Evolutionary conservation across 2,888 invertebrate species (phyloP).

Genomic region (Drosophila lacicola): DNA sequence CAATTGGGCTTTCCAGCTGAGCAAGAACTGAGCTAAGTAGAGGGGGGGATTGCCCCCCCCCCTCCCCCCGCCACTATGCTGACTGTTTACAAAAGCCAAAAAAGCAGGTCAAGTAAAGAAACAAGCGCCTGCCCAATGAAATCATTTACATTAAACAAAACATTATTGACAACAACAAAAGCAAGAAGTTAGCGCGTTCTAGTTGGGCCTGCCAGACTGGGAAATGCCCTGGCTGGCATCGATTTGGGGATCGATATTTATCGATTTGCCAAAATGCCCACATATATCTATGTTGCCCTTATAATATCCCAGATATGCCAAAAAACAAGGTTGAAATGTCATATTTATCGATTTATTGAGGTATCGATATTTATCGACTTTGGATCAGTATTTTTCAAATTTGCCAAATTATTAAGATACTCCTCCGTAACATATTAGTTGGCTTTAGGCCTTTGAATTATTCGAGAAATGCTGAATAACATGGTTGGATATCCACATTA

Average conservation of each 20-base stretch:
- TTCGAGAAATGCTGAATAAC: too few species aligned
- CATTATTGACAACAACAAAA: conserved; percentile 29
- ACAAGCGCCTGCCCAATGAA: conserved; percentile 40
- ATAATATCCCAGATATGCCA: too few species aligned
- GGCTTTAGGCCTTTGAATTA: too few species aligned
- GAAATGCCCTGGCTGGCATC: not conserved
- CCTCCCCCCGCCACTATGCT: not conserved
- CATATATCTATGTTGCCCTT: too few species aligned
- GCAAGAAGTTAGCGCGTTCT: not conserved
- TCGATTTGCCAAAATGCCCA: too few species aligned
- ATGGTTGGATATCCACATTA: too few species aligned
- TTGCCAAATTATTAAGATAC: too few species aligned
- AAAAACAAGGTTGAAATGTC: too few species aligned
- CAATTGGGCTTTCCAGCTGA: conserved; percentile 46
- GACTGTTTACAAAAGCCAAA: conserved; percentile 18
- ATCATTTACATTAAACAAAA: conserved; percentile 42
- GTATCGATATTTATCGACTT: too few species aligned
- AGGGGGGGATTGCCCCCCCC: not conserved
- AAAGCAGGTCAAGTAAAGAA: conserved; percentile 57
- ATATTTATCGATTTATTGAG: too few species aligned
- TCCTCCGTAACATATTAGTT: too few species aligned
- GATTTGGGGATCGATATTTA: not conserved
- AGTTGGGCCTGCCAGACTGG: not conserved
- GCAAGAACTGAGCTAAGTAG: conserved; percentile 7
- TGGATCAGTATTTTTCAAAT: too few species aligned